These are phyloP conservation scores for Enchytraeus crypticus DNA, from an alignment of 2,888 invertebrate species.

Conservation along the genomic window DNA sequence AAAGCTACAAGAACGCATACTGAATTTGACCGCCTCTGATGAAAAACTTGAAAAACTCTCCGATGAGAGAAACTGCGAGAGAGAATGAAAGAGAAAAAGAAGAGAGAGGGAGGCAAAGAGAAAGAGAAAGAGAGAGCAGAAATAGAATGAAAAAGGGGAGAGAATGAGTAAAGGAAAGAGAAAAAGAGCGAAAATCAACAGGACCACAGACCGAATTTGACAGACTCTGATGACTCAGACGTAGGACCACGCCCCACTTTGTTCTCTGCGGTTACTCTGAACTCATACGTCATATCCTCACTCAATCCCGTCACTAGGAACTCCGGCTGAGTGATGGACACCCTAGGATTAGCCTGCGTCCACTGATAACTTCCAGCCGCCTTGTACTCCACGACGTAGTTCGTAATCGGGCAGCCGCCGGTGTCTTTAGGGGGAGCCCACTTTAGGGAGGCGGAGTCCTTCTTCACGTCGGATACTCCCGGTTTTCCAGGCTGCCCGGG, in stretches of 20 bases:
- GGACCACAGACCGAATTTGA: conserved; percentile 25
- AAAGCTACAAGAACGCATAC: too few species aligned
- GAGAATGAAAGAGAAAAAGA: too few species aligned
- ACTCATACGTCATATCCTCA: conserved; percentile 32
- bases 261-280: conserved; percentile 34
- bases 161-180: too few species aligned
- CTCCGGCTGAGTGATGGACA: conserved; percentile 24
- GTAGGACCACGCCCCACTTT: conserved; percentile 59
- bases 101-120: too few species aligned
- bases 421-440: conserved; percentile 26
- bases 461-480: conserved; percentile 9
- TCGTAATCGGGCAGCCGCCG: conserved; percentile 31
- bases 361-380: conserved; percentile 53
- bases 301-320: conserved; percentile 38
- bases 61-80: too few species aligned
- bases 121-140: too few species aligned
- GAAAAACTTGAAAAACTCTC: too few species aligned
- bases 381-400: conserved; percentile 56
- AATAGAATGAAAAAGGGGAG: too few species aligned
- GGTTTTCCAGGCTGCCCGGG: conserved; percentile 23
- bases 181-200: too few species aligned
- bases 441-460: conserved; percentile 16
- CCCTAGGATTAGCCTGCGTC: conserved; percentile 23
- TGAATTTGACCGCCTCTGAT: too few species aligned
- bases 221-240: conserved; percentile 24